Conservation (phyloP, 2,113 vertebrate species). For the Aegotheles bennettii region DNA sequence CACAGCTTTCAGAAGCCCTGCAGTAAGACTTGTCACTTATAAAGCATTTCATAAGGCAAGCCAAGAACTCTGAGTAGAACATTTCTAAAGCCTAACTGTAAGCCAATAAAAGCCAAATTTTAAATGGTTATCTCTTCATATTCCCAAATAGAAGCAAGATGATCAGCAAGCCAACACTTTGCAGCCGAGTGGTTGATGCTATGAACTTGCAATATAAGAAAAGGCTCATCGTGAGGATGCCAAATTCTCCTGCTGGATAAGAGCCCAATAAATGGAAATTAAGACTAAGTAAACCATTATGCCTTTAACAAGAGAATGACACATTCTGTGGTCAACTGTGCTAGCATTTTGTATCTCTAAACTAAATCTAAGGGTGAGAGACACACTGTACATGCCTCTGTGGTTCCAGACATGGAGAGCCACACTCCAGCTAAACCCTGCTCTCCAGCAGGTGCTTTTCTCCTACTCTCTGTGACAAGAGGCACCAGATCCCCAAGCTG, state of each 20-base stretch:
- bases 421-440: not conserved
- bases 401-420: not conserved
- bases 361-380: not conserved
- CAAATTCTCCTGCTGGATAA: slow-evolving; percentile 7
- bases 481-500: not conserved
- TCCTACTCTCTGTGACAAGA: not conserved
- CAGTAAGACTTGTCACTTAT: not conserved
- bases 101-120: not conserved
- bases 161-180: not conserved
- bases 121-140: not conserved
- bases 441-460: not conserved
- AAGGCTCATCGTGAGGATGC: not conserved
- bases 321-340: not conserved
- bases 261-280: not conserved
- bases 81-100: not conserved
- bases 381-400: not conserved
- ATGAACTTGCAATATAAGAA: not conserved
- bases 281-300: not conserved
- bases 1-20: not conserved
- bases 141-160: not conserved
- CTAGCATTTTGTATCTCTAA: not conserved
- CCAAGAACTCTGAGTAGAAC: not conserved
- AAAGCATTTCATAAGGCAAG: not conserved
- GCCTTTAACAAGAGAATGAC: not conserved
- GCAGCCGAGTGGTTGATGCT: not conserved